Percentiles rank a stretch among this genome's conserved stretches.
phyloP scores from a whole-genome alignment of 2,888 invertebrate genomes.

The Hypselothyrea guttata region DNA sequence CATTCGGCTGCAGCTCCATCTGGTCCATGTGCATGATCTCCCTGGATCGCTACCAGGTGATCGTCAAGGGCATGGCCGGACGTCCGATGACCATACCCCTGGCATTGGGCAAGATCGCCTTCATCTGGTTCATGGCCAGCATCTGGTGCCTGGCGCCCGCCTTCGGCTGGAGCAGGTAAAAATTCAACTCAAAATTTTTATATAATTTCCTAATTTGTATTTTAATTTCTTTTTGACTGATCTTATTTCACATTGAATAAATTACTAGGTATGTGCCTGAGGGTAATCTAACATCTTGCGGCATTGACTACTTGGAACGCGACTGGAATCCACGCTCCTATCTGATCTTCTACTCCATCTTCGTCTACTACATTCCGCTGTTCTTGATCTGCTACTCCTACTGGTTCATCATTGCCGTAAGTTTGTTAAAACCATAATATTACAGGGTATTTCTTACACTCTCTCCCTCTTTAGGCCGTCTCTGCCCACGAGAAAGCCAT shows the following conservation, averaged over 20 bases:
- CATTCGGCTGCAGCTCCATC: conserved; percentile 94
- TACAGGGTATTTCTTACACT: background rate
- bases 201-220: too few relatives aligned
- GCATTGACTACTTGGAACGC: conserved; percentile 92
- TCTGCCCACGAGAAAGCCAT: conserved; percentile 89
- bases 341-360: conserved; percentile 90
- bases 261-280: conserved; percentile 92
- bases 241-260: too few relatives aligned
- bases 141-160: conserved; percentile 92
- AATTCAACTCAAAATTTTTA: too few relatives aligned
- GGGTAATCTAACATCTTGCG: conserved; percentile 96
- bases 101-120: conserved; percentile 89
- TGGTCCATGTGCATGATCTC: conserved; percentile 97
- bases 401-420: conserved; percentile 92
- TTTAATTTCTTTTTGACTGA: too few relatives aligned
- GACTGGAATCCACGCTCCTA: conserved; percentile 90
- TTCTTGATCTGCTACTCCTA: conserved; percentile 93
- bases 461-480: conserved; percentile 46
- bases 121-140: conserved; percentile 90
- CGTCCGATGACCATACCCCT: conserved; percentile 92
- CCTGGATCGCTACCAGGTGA: conserved; percentile 96
- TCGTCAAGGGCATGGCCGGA: conserved; percentile 94
- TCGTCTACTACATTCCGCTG: conserved; percentile 90
- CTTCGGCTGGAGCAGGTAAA: conserved; percentile 94
- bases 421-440: conserved; percentile 22